phyloP scores from a whole-genome alignment of 2,888 invertebrate species.

The Cosmia pyralina region DNA sequence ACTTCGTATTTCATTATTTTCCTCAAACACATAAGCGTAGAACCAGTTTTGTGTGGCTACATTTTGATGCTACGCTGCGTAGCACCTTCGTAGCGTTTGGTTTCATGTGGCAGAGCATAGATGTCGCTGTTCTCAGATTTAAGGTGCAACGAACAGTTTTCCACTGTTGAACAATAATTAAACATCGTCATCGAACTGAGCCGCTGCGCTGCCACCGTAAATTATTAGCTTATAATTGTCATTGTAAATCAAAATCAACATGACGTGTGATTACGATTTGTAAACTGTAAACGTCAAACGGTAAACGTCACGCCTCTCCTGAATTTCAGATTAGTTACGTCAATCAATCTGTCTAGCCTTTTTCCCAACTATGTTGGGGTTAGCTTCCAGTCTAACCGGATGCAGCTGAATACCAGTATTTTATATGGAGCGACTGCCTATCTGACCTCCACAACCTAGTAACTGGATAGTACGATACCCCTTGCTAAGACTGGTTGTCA shows the following conservation, averaged over 20 bases:
- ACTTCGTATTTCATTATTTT: slow-evolving; percentile 6
- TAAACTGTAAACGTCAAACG: background rate
- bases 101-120: slow-evolving; percentile 16
- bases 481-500: too few relatives aligned
- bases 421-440: too few relatives aligned
- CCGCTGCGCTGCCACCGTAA: too few relatives aligned
- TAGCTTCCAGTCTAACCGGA: too few relatives aligned
- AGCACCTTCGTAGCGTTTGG: slow-evolving; percentile 24
- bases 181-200: background rate
- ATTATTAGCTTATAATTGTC: too few relatives aligned
- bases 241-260: background rate
- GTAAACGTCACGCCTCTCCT: background rate
- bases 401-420: too few relatives aligned
- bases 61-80: background rate
- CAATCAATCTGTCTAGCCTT: too few relatives aligned
- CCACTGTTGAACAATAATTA: background rate
- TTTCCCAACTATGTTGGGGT: too few relatives aligned
- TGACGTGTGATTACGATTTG: background rate
- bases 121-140: slow-evolving; percentile 37
- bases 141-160: background rate
- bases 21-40: background rate
- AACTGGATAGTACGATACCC: too few relatives aligned
- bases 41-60: slow-evolving; percentile 1
- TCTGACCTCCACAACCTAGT: too few relatives aligned
- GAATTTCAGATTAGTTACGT: background rate